phyloP scores from a whole-genome alignment of 2,888 invertebrate species.

The Sesamia inferens region DNA sequence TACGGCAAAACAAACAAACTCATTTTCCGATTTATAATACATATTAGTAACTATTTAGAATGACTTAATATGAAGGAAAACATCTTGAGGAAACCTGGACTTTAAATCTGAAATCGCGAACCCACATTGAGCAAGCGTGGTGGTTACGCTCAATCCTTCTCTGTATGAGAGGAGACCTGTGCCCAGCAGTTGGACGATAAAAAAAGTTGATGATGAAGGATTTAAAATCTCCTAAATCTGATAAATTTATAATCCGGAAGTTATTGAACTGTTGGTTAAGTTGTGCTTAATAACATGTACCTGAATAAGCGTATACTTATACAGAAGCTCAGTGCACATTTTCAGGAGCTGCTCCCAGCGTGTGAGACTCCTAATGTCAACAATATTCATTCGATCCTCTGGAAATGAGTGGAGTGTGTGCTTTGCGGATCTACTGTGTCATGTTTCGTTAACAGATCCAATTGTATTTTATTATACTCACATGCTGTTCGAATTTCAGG shows the following conservation, averaged over 20 bases:
- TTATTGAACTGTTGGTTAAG: neutral
- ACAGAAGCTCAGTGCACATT: conserved; percentile 36
- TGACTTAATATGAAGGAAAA: too few relatives aligned
- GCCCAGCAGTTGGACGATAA: too few relatives aligned
- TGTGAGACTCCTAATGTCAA: conserved; percentile 68
- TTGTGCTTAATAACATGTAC: neutral
- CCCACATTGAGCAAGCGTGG: too few relatives aligned
- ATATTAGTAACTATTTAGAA: too few relatives aligned
- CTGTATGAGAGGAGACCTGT: too few relatives aligned
- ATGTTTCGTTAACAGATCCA: conserved; percentile 74
- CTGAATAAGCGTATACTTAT: neutral
- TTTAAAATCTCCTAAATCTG: too few relatives aligned
- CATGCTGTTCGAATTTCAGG: conserved; percentile 32
- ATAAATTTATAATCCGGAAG: neutral
- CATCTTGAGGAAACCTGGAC: too few relatives aligned
- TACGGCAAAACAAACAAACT: too few relatives aligned
- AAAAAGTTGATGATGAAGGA: too few relatives aligned
- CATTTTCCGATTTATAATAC: too few relatives aligned
- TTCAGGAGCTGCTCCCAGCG: conserved; percentile 57
- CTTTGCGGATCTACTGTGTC: conserved; percentile 68
- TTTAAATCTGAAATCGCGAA: too few relatives aligned
- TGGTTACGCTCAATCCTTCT: too few relatives aligned
- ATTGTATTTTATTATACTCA: conserved; percentile 71
- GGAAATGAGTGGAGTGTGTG: conserved; percentile 60
- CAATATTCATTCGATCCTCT: conserved; percentile 67